Evolutionary conservation across 2,113 vertebrate genomes (phyloP).

Genomic region (Tauraco erythrolophus): DNA sequence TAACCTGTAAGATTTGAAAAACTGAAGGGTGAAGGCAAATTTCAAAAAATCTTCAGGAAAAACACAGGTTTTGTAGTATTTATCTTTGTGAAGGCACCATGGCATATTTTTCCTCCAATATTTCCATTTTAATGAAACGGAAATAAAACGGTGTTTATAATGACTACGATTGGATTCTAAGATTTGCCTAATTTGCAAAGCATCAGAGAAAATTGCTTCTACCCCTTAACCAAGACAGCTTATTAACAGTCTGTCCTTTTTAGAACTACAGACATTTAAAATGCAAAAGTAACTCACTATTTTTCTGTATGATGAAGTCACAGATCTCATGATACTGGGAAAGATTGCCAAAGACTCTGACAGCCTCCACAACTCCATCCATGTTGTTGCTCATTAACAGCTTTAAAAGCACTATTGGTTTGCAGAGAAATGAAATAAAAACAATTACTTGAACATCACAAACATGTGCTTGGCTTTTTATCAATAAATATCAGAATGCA

Average conservation of each 20-base stretch:
- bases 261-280: background rate
- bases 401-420: slow-evolving; percentile 80
- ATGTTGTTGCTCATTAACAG: slow-evolving; percentile 81
- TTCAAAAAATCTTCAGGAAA: background rate
- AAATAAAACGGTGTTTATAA: background rate
- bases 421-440: slow-evolving; percentile 32
- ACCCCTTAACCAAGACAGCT: slow-evolving; percentile 7
- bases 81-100: background rate
- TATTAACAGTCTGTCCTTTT: slow-evolving; percentile 11
- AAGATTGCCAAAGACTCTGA: slow-evolving; percentile 87
- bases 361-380: slow-evolving; percentile 85
- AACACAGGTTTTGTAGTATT: background rate
- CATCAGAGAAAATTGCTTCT: background rate
- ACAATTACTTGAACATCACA: background rate
- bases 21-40: background rate
- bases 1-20: background rate
- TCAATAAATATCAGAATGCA: background rate
- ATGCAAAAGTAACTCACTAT: slow-evolving; percentile 73
- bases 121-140: background rate
- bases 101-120: background rate
- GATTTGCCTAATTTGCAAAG: background rate
- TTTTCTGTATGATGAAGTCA: slow-evolving; percentile 82
- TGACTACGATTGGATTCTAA: background rate
- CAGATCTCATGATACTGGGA: slow-evolving; percentile 82
- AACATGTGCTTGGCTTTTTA: background rate